A percentile compares a stretch with the other conserved stretches of the same genome.
Conservation (phyloP, 2,888 invertebrate species). For the Nineta flava region DNA sequence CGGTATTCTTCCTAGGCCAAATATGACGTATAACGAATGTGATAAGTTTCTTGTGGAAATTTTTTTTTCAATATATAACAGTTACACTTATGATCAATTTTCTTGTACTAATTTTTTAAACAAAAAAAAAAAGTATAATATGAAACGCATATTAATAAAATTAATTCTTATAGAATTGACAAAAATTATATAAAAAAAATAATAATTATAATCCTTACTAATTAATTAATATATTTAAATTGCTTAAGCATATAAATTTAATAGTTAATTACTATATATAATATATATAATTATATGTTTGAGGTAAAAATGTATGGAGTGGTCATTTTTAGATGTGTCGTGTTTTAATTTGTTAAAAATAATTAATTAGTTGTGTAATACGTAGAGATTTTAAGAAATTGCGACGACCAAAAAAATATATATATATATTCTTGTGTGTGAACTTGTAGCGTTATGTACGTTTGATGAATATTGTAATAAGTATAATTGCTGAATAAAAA, state of each 20-base stretch:
- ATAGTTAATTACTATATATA: background rate
- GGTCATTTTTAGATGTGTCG: no score
- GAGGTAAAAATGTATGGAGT: background rate
- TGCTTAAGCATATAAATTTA: background rate
- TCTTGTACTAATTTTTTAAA: no score
- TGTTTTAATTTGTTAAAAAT: no score
- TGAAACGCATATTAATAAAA: background rate
- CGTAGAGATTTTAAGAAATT: background rate
- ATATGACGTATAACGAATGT: no score
- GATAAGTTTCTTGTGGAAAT: no score
- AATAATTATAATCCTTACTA: background rate
- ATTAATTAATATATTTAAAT: background rate
- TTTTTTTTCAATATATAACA: no score
- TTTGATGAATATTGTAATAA: background rate
- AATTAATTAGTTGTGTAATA: background rate
- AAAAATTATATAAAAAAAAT: background rate
- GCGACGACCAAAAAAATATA: background rate
- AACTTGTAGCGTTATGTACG: background rate
- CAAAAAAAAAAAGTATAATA: no score
- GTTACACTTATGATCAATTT: no score
- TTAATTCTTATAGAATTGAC: constrained; percentile 8
- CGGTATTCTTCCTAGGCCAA: no score
- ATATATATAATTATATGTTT: background rate
- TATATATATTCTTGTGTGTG: background rate
- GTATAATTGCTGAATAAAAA: background rate